These are phyloP conservation scores for Cottus gobio DNA, from an alignment of 2,113 vertebrate species.

Conservation along the genomic window DNA sequence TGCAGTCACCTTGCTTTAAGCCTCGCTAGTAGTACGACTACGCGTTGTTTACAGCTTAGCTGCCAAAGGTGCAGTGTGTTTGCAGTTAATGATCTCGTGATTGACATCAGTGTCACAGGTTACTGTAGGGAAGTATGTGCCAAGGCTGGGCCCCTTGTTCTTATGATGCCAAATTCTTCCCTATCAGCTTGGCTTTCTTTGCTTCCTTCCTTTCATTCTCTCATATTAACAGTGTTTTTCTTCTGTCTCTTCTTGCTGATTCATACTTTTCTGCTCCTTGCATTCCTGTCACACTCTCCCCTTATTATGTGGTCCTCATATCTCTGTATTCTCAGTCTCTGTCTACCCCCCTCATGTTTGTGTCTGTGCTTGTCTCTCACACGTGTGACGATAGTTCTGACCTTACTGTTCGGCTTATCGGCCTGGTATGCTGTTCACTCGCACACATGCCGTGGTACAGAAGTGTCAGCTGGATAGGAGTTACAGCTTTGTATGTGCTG, in stretches of 20 bases:
- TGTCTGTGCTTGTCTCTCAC: slow-evolving; percentile 31
- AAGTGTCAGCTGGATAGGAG: slow-evolving; percentile 55
- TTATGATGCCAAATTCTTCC: slow-evolving; percentile 4
- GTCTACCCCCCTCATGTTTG: not conserved
- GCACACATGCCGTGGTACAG: slow-evolving; percentile 46
- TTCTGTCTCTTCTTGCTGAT: slow-evolving; percentile 50
- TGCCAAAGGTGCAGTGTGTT: not conserved
- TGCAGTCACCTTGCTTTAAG: not conserved
- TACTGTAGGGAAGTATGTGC: slow-evolving; percentile 3
- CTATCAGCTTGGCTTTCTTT: slow-evolving; percentile 33
- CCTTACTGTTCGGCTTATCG: slow-evolving; percentile 64
- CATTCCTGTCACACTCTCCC: slow-evolving; percentile 34
- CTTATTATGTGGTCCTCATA: slow-evolving; percentile 16
- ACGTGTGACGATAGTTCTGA: slow-evolving; percentile 55
- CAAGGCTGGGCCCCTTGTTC: not conserved
- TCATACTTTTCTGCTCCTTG: slow-evolving; percentile 56
- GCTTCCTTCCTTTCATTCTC: slow-evolving; percentile 45
- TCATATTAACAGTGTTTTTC: slow-evolving; percentile 43
- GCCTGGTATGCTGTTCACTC: slow-evolving; percentile 60
- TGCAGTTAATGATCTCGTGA: not conserved
- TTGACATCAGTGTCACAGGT: not conserved
- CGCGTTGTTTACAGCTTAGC: not conserved
- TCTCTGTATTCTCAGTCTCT: not conserved
- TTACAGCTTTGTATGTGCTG: slow-evolving; percentile 54
- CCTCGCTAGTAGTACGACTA: not conserved